A percentile compares a stretch with the other conserved stretches of the same genome.
Evolutionary conservation across 2,888 invertebrate genomes (phyloP).

Genomic region (Meta bourneti): DNA sequence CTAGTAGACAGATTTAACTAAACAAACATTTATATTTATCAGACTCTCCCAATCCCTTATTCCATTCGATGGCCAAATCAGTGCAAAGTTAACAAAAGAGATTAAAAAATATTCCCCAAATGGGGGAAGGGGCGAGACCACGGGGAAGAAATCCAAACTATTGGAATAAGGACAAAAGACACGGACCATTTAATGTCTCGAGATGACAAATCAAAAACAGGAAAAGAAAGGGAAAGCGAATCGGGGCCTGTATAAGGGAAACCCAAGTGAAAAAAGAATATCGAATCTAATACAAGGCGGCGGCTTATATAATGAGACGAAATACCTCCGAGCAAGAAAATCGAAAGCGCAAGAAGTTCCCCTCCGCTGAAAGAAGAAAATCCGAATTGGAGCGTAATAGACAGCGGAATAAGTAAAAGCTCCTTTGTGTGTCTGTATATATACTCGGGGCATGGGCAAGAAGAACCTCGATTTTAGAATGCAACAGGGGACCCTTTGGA

Average conservation of each 20-base stretch:
- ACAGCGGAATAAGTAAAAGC: conserved; percentile 67
- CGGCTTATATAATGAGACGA: conserved; percentile 74
- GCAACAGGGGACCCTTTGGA: conserved; percentile 76
- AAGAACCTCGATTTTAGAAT: conserved; percentile 68
- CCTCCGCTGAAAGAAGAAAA: conserved; percentile 50
- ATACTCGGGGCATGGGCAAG: conserved; percentile 10
- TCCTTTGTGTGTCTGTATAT: conserved; percentile 34
- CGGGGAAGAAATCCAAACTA: conserved; percentile 4
- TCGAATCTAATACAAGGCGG: conserved; percentile 62
- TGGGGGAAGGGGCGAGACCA: neutral
- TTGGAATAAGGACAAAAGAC: conserved; percentile 20
- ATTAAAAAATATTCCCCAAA: neutral
- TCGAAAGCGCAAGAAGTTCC: conserved; percentile 49
- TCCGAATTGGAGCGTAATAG: conserved; percentile 72
- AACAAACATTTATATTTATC: neutral
- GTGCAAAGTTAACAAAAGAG: neutral
- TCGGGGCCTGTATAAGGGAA: neutral
- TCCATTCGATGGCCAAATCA: neutral
- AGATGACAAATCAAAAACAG: conserved; percentile 13
- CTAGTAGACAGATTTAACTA: too few species aligned
- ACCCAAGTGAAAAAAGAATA: conserved; percentile 26
- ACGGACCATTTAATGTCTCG: conserved; percentile 39
- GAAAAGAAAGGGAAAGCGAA: neutral
- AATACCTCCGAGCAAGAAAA: conserved; percentile 72
- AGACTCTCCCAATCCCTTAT: neutral